phyloP scores from a whole-genome alignment of 2,797 vertebrate species.

The Phataginus tetradactyla region DNA sequence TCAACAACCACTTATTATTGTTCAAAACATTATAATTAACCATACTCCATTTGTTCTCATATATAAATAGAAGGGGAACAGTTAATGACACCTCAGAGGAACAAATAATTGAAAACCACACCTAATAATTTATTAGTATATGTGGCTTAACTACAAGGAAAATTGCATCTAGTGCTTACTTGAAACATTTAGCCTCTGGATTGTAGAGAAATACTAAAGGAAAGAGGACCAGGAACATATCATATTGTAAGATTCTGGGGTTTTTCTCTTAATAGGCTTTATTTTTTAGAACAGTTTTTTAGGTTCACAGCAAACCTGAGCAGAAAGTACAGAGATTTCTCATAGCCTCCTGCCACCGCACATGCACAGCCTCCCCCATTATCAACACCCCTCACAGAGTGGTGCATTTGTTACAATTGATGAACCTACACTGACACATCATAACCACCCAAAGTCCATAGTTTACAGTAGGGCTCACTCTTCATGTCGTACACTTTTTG shows the following conservation, averaged over 20 bases:
- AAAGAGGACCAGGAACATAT: not conserved
- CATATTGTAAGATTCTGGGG: not conserved
- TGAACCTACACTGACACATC: not conserved
- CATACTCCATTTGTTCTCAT: slow-evolving; percentile 51
- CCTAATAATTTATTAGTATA: slow-evolving; percentile 35
- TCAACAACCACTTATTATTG: slow-evolving; percentile 64
- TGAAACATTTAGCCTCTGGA: not conserved
- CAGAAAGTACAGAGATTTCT: not conserved
- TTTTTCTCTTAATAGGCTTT: not conserved
- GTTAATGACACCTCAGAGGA: slow-evolving; percentile 45
- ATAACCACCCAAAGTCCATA: not conserved
- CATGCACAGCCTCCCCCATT: not conserved
- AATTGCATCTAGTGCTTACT: not conserved
- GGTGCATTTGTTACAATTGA: not conserved
- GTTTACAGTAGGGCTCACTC: not conserved
- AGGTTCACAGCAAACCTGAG: not conserved
- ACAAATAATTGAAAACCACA: slow-evolving; percentile 40
- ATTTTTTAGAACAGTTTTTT: not conserved
- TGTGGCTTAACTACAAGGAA: not conserved
- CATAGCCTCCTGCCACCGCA: not conserved
- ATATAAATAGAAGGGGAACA: slow-evolving; percentile 54
- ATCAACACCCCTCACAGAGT: not conserved
- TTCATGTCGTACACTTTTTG: not conserved
- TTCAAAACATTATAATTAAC: slow-evolving; percentile 60
- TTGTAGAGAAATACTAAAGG: not conserved